Evolutionary conservation across 1,140 invertebrate genomes (phyloP).

Genomic region (silkworm (Bombyx mori)): DNA sequence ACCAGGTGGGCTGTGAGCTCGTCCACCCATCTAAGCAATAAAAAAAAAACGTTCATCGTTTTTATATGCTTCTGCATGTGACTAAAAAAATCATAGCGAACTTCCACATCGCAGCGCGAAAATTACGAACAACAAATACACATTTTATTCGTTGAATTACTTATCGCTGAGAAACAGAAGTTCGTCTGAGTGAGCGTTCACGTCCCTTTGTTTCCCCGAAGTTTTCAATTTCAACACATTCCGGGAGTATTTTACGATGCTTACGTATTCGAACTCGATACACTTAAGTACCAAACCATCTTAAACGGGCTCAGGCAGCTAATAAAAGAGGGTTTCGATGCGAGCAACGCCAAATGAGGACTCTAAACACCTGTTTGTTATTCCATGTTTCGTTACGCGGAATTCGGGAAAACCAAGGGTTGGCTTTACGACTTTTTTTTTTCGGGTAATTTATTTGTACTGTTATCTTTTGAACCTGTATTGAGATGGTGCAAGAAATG

Average conservation of each 20-base stretch:
- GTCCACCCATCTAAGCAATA: no score
- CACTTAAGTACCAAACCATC: slow-evolving; percentile 13
- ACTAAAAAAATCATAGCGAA: no score
- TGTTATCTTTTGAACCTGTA: neutral
- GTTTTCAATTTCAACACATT: slow-evolving; percentile 20
- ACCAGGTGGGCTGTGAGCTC: no score
- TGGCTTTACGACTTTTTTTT: neutral
- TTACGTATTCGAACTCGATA: slow-evolving; percentile 14
- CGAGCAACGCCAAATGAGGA: slow-evolving; percentile 11
- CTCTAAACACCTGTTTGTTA: slow-evolving; percentile 22
- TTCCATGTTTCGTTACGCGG: slow-evolving; percentile 18
- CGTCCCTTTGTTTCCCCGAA: slow-evolving; percentile 8
- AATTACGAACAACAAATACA: no score
- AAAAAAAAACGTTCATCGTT: no score
- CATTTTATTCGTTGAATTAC: neutral
- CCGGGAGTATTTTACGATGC: slow-evolving; percentile 16
- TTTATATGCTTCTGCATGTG: no score
- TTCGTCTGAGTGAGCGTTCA: slow-evolving; percentile 5
- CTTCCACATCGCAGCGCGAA: no score
- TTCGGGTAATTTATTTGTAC: neutral
- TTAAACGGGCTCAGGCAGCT: slow-evolving; percentile 21
- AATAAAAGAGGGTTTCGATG: slow-evolving; percentile 20
- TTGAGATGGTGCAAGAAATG: neutral
- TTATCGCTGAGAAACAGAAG: slow-evolving; percentile 1
- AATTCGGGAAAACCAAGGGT: slow-evolving; percentile 4